phyloP scores from a whole-genome alignment of 92 coral and sea anemone genomes.

The Desmophyllum pertusum region DNA sequence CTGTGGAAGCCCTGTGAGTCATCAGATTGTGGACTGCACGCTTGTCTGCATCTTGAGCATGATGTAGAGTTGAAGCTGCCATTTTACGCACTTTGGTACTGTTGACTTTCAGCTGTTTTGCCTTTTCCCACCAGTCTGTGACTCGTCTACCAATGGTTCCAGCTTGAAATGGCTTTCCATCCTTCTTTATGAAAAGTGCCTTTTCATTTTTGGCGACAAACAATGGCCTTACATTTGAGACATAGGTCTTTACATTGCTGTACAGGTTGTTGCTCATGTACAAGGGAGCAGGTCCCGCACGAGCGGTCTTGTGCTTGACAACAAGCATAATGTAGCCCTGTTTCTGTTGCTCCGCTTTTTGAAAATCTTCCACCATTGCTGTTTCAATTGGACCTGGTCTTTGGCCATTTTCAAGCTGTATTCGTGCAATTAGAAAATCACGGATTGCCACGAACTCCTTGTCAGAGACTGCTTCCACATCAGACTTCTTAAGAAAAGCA shows the following conservation, averaged over 20 bases:
- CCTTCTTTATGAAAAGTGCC: background rate
- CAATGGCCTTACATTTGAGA: background rate
- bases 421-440: background rate
- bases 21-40: background rate
- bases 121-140: background rate
- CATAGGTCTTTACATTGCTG: background rate
- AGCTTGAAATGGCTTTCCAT: background rate
- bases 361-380: background rate
- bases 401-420: background rate
- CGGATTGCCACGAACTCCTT: background rate
- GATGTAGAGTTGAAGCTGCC: constrained; percentile 4
- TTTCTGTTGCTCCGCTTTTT: background rate
- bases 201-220: background rate
- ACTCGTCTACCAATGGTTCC: background rate
- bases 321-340: background rate
- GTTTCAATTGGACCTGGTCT: constrained; percentile 1
- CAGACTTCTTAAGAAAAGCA: background rate
- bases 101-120: background rate
- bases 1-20: background rate
- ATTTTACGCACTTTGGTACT: background rate
- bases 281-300: background rate
- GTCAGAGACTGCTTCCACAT: background rate
- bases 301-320: background rate
- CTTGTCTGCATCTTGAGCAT: background rate
- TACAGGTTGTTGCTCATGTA: background rate